Evolutionary conservation across 2,113 vertebrate genomes (phyloP), one percentile per base, ranked within the genome.

Genomic region (Clarias gariepinus): DNA sequence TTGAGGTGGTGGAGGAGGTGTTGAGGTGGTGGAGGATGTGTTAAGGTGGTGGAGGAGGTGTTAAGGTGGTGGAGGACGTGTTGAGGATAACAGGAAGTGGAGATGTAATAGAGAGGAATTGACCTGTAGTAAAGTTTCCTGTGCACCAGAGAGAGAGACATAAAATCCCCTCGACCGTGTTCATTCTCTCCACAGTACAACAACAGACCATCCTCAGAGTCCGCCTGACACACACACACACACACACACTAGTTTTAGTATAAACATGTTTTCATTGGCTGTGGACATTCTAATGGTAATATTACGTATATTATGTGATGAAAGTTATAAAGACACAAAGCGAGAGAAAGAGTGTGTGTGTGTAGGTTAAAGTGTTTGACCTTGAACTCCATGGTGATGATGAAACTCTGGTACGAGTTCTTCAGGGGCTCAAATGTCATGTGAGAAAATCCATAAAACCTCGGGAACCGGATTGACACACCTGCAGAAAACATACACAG

Each of bases 101-200:
- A 73, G 33, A 21, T 73, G 19, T 41, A 41, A 2, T 15, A 23
- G n/a, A 53, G 11, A 52, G 25, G 2, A 77, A 16, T 11, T 52
- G 74, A 99, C 98, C 98, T 97, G 95, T 97, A 99, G 88, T 99
- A 97, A 10, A 99, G 87, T 4, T 93, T 96, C 9, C 95, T 94
- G 13, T 93, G 93, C 77, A 98, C 93, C 83, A 98, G 87, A 55
- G 96, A 94, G 90, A 99, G 84, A 23, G 98, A 97, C 89, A 95
- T 96, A 89, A 99, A 99, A 84, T 99, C 98, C 19, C 97, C 97
- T 7, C 94, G 95, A 0, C 97, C 97, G 0, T 96, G 95, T 58
- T 99, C 98, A 10, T 95, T 97, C 93, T 99, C 98, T 61, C 98
- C 98, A 36, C 98, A 99, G 91, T 98, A 99, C 0, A 99, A 92